Conservation (phyloP, 2,113 vertebrate species). For the Rissa tridactyla region DNA sequence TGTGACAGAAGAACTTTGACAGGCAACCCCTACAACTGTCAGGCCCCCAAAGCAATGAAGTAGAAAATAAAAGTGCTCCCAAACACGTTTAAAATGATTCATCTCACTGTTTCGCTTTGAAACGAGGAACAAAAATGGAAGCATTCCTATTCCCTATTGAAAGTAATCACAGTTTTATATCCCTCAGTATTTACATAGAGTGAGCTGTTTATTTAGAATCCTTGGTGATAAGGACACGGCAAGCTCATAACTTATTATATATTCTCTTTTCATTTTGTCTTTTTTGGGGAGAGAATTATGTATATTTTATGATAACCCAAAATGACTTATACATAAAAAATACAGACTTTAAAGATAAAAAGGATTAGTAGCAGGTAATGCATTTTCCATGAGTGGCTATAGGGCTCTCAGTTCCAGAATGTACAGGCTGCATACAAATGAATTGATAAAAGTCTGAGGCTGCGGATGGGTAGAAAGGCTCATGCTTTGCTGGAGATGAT, state of each 20-base stretch:
- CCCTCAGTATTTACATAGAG: conserved; percentile 82
- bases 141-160: conserved; percentile 75
- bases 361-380: conserved; percentile 89
- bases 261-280: conserved; percentile 83
- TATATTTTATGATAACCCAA: conserved; percentile 88
- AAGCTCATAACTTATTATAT: conserved; percentile 79
- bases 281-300: conserved; percentile 78
- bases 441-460: conserved; percentile 85
- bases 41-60: background rate
- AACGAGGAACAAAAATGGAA: conserved; percentile 67
- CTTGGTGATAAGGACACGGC: conserved; percentile 75
- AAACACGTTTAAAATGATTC: conserved; percentile 58
- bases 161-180: conserved; percentile 81
- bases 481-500: conserved; percentile 86
- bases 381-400: conserved; percentile 89
- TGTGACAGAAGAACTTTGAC: background rate
- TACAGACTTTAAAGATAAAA: conserved; percentile 89
- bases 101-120: conserved; percentile 70
- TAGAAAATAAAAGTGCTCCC: conserved; percentile 51
- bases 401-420: conserved; percentile 79
- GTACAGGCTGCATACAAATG: conserved; percentile 85
- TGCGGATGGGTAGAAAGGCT: conserved; percentile 77
- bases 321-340: conserved; percentile 88
- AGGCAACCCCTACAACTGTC: background rate
- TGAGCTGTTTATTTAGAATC: conserved; percentile 82